Conservation (phyloP, 1,140 invertebrate species). For the Drosophila sucinea region DNA sequence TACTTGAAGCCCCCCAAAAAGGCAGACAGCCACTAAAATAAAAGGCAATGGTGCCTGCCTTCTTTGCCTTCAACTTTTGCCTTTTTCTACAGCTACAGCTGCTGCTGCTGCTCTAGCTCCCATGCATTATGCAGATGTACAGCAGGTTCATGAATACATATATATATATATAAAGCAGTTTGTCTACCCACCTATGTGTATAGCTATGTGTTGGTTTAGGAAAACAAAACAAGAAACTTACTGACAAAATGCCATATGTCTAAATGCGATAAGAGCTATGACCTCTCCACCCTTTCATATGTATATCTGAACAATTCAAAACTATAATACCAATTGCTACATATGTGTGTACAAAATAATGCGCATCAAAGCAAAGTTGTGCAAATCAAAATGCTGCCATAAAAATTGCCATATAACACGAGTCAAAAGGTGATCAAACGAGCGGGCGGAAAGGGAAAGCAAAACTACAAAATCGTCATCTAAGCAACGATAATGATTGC, state of each 20-base stretch:
- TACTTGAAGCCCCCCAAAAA: constrained; percentile 64
- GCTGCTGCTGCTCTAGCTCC: constrained; percentile 43
- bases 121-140: constrained; percentile 80
- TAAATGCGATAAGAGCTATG: constrained; percentile 60
- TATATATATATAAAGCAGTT: constrained; percentile 48
- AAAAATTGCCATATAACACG: constrained; percentile 66
- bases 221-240: constrained; percentile 46
- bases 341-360: constrained; percentile 57
- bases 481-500: constrained; percentile 79
- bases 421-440: constrained; percentile 44
- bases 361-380: constrained; percentile 43
- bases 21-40: constrained; percentile 70
- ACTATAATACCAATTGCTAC: constrained; percentile 59
- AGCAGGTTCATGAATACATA: constrained; percentile 79
- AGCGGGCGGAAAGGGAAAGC: neutral
- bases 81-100: constrained; percentile 36
- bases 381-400: constrained; percentile 76
- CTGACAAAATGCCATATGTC: constrained; percentile 80
- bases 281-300: constrained; percentile 13
- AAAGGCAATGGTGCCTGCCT: constrained; percentile 60
- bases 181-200: constrained; percentile 44
- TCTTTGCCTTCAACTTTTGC: constrained; percentile 48
- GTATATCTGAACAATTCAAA: constrained; percentile 49
- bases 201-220: constrained; percentile 24
- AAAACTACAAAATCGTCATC: constrained; percentile 53